These are phyloP conservation scores for Frankliniella intonsa DNA, from an alignment of 2,888 invertebrate species.

Conservation along the genomic window DNA sequence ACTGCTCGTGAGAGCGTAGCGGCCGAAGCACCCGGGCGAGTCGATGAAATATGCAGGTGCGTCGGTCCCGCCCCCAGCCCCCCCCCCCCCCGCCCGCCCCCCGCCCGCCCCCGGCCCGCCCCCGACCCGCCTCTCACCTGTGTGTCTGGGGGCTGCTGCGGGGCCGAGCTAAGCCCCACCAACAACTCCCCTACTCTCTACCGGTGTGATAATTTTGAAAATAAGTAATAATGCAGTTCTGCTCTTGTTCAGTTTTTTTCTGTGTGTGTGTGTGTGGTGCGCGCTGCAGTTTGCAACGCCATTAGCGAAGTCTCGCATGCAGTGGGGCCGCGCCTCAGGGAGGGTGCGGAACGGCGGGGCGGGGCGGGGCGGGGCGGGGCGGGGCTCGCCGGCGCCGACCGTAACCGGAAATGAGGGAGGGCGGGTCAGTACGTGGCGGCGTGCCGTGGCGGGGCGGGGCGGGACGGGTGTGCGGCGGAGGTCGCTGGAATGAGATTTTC, in stretches of 20 bases:
- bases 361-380: too few species aligned
- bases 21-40: neutral
- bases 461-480: too few species aligned
- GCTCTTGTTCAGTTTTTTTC: too few species aligned
- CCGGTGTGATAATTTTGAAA: too few species aligned
- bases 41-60: constrained; percentile 1
- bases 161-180: neutral
- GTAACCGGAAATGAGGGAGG: neutral
- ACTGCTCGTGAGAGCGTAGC: too few species aligned
- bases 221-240: too few species aligned
- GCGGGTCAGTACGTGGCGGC: neutral
- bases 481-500: too few species aligned
- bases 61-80: neutral
- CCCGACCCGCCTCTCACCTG: neutral
- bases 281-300: too few species aligned
- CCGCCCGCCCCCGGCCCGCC: neutral
- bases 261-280: too few species aligned
- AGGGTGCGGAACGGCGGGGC: too few species aligned
- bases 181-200: too few species aligned
- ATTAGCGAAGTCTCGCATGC: too few species aligned
- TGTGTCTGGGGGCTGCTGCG: neutral
- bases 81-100: neutral
- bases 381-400: neutral
- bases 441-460: neutral
- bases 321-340: neutral